A percentile compares a stretch with the other conserved stretches of the same genome.
These are phyloP conservation scores for Pherbina coryleti DNA, from an alignment of 2,888 invertebrate genomes.

Conservation along the genomic window DNA sequence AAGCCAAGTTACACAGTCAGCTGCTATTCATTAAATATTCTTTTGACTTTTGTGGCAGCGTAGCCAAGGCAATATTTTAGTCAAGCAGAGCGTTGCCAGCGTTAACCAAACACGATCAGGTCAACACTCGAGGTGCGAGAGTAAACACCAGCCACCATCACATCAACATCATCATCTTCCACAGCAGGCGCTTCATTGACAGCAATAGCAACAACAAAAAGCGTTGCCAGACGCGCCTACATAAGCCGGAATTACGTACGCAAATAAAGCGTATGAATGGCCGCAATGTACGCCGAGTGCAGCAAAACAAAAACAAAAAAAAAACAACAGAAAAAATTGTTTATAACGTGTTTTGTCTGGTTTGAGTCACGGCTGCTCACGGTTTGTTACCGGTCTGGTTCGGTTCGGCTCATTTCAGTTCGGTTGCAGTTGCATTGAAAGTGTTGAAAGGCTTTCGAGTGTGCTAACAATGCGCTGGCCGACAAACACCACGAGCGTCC, in stretches of 20 bases:
- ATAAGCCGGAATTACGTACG: conserved; percentile 28
- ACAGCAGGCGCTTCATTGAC: background rate
- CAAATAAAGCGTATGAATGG: conserved; percentile 23
- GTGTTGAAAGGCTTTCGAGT: conserved; percentile 15
- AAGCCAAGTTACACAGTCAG: background rate
- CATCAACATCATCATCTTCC: background rate
- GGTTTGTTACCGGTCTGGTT: background rate
- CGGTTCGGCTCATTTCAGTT: background rate
- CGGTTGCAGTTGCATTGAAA: background rate
- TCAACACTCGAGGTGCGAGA: conserved; percentile 60
- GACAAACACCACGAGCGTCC: no score
- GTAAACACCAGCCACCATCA: conserved; percentile 52
- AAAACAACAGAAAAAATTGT: background rate
- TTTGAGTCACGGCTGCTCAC: background rate
- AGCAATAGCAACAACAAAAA: background rate
- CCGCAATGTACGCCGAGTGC: background rate
- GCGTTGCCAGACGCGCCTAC: background rate
- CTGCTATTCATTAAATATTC: background rate
- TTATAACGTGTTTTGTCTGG: background rate
- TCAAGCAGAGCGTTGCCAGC: background rate
- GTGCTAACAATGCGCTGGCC: no score
- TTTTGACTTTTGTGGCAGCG: background rate
- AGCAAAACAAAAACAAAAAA: background rate
- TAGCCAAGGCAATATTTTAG: background rate
- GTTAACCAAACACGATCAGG: conserved; percentile 52